phyloP scores from a whole-genome alignment of 2,888 invertebrate genomes.

The Cyclophora punctaria region DNA sequence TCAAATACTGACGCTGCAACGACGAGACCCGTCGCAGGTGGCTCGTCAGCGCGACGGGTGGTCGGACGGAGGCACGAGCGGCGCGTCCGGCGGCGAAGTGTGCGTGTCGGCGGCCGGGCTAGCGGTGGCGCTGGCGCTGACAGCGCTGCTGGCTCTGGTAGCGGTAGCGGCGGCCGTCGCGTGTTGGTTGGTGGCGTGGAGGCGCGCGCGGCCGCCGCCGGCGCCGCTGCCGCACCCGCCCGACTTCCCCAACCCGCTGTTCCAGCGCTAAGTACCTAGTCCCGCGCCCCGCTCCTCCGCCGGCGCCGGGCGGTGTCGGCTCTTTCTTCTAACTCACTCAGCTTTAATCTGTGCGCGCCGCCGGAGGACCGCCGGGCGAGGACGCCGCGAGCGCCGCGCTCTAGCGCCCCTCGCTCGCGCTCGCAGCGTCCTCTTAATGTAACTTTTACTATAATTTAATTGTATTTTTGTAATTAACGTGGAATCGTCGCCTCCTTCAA shows the following conservation, averaged over 20 bases:
- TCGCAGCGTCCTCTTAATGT: slow-evolving; percentile 48
- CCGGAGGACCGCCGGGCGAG: slow-evolving; percentile 70
- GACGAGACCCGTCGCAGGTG: slow-evolving; percentile 84
- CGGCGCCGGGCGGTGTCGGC: slow-evolving; percentile 72
- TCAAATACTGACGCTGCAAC: slow-evolving; percentile 91
- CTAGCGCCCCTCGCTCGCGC: slow-evolving; percentile 54
- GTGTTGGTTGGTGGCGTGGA: slow-evolving; percentile 96
- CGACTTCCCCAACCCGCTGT: slow-evolving; percentile 95
- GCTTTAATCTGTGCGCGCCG: slow-evolving; percentile 64
- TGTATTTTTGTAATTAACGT: slow-evolving; percentile 55
- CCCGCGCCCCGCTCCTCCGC: slow-evolving; percentile 68
- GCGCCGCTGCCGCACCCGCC: slow-evolving; percentile 96
- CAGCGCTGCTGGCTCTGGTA: slow-evolving; percentile 91
- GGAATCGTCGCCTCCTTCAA: slow-evolving; percentile 67
- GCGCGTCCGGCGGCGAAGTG: slow-evolving; percentile 80
- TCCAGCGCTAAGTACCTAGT: slow-evolving; percentile 74
- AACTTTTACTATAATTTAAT: slow-evolving; percentile 30
- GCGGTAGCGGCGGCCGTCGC: slow-evolving; percentile 96
- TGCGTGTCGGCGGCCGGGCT: slow-evolving; percentile 96
- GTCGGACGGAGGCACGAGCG: slow-evolving; percentile 76
- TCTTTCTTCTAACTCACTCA: slow-evolving; percentile 60
- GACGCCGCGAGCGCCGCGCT: slow-evolving; percentile 57
- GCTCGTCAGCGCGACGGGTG: slow-evolving; percentile 85
- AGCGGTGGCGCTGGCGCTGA: slow-evolving; percentile 93
- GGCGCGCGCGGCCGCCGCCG: slow-evolving; percentile 88